A percentile compares a stretch with the other conserved stretches of the same genome.
These are phyloP conservation scores for Hydrocynus forskahlii DNA, from an alignment of 2,797 vertebrate species.

Conservation along the genomic window DNA sequence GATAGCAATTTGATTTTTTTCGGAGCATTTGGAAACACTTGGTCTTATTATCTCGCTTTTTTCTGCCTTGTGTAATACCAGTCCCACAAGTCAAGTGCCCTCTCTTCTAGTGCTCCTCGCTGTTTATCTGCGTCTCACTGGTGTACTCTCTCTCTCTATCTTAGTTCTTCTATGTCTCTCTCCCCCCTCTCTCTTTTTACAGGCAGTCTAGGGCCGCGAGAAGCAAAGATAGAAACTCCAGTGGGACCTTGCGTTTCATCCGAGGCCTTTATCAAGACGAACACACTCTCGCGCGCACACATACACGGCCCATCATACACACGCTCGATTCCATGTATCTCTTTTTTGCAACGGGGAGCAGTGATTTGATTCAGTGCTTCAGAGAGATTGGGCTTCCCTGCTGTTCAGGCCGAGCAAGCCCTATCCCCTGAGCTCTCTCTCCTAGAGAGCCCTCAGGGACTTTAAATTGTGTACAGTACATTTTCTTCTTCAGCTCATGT, in stretches of 20 bases:
- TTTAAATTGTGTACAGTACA: constrained; percentile 29
- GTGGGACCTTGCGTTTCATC: constrained; percentile 49
- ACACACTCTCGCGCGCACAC: constrained; percentile 27
- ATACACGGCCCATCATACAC: constrained; percentile 30
- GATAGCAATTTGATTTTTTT: constrained; percentile 10
- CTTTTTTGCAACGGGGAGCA: constrained; percentile 59
- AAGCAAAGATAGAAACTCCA: constrained; percentile 44
- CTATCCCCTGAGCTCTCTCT: constrained; percentile 57
- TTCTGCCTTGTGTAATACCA: background rate
- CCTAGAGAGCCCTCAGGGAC: constrained; percentile 63
- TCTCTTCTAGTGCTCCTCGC: background rate
- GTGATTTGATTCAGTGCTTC: constrained; percentile 72
- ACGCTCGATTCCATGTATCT: constrained; percentile 41
- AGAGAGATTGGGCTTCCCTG: constrained; percentile 55
- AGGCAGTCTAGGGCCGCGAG: constrained; percentile 38
- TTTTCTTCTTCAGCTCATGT: constrained; percentile 18
- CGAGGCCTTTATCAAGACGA: constrained; percentile 50
- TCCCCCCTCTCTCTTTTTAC: constrained; percentile 10
- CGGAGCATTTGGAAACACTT: background rate
- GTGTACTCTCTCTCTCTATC: constrained; percentile 17
- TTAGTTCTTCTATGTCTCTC: constrained; percentile 14
- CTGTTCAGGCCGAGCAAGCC: constrained; percentile 54
- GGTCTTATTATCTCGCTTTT: constrained; percentile 1
- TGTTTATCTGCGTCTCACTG: constrained; percentile 21
- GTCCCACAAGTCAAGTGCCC: constrained; percentile 22